Evolutionary conservation across 53 echinoderm and acorn worm species (phyloP), one percentile per base, ranked within the genome.

Genomic region (Crossaster papposus): DNA sequence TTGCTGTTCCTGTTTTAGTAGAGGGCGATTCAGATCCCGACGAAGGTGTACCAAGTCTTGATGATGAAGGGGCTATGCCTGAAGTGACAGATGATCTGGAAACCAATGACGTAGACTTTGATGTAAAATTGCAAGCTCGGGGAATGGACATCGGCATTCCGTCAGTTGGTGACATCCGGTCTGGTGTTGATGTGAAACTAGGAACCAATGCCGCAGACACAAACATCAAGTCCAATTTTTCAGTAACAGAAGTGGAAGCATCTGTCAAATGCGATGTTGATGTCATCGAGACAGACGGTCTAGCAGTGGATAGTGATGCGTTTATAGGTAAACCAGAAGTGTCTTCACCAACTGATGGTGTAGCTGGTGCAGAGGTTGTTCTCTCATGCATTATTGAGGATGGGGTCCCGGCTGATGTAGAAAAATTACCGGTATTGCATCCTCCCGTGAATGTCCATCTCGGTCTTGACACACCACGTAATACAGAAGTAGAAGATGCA

Each of bases 1-100:
- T 75, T 33, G 87, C 87, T 24, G 87, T 87, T 9, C 87, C 87
- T 77, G 87, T 18, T 58, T 75, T 87, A 0, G 36, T 87, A n/a
- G 87, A 87, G 63, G 87, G 30, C 18, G 71, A 86, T 76, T 54
- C 74, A 22, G 58, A 54, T 18, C 35, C 55, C 4, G 87, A 75
- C 1, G 72, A 72, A 50, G 24, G 37, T 83, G 71, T 51, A 38
- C 68, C 22, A 1, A 30, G 35, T 51, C 30, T 53, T 8, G 65
- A 50, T 83, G 73, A 54, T 30, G 34, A 72, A 33, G 85, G 51
- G 35, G 23, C 32, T 14, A 20, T 24, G 84, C 92, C 89, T 52
- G 90, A 89, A 52, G 85, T 80, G 73, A 65, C 89, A 12, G 74
- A 17, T 36, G 50, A 72, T 28, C 13, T 64, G 36, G 80, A 89